Evolutionary conservation across 2,113 vertebrate species (phyloP), one percentile per base, ranked within the genome.

Genomic region (Guaruba guarouba): DNA sequence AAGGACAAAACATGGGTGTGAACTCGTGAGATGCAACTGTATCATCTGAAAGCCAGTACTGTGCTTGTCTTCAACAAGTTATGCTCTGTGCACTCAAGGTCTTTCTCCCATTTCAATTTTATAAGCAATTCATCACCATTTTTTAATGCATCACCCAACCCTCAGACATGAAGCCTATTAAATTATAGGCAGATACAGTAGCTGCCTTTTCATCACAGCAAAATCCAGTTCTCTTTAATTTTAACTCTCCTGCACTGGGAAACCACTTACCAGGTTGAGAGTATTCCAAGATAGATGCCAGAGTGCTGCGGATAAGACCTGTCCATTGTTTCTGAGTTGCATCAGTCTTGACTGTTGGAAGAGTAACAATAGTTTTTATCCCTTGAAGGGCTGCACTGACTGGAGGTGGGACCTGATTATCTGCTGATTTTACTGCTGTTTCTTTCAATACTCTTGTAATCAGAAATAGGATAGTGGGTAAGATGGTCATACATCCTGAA

Each of bases 391-490:
- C 98, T 24, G 99, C 99, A 9, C 98, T 98, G 76, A 99, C 99
- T 11, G 99, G 98, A 44, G 95, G 96, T 37, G 99, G 97, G 52
- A 99, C 98, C 2, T 98, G 98, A 94, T 98, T 98, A 96, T 99
- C 99, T 46, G 97, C 29, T 3, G 98, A 98, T 94, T 98, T 99
- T 68, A 99, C 85, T 37, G 99, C 99, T 17, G 99, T 99, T 97
- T 99, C 99, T 97, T 98, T 98, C 97, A 99, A 95, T 61, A 99
- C 99, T 69, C 98, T 99, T 41, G 99, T 99, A 97, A 99, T 98
- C 86, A 99, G 98, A 97, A 99, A 99, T n/a, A 99, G 97, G 86
- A 99, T 98, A 15, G 99, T 99, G 43, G 99, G 99, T 51, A 99
- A 96, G 83, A 99, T 96, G 64, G 99, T 99, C 99, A 99, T 99